These are phyloP conservation scores for Indicator indicator DNA, from an alignment of 2,113 vertebrate genomes.

Conservation along the genomic window DNA sequence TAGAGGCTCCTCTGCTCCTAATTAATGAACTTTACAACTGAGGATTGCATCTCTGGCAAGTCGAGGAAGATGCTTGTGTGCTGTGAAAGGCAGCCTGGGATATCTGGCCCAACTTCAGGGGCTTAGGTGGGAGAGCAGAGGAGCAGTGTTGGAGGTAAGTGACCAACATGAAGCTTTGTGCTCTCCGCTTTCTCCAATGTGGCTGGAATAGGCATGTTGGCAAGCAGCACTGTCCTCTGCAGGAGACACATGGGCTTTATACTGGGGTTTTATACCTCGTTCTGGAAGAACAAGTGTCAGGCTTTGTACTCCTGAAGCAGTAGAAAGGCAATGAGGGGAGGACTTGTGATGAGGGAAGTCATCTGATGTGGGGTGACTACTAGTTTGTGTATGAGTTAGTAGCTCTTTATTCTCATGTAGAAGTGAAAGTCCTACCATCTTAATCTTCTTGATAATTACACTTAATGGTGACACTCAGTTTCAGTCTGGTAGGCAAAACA, in stretches of 20 bases:
- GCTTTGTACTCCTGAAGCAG: fast-evolving
- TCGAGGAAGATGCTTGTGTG: neutral
- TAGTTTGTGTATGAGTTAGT: fast-evolving
- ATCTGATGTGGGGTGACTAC: neutral
- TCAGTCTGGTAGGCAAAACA: neutral
- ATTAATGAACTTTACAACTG: constrained; percentile 16
- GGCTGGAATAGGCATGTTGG: fast-evolving
- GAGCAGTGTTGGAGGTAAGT: fast-evolving
- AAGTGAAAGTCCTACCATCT: neutral
- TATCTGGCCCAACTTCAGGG: neutral
- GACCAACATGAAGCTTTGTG: fast-evolving
- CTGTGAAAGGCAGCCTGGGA: neutral
- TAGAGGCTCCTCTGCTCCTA: constrained; percentile 27
- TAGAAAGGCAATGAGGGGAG: neutral
- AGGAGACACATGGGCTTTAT: neutral
- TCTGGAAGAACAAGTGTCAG: neutral
- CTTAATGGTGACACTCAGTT: neutral
- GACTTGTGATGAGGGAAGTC: neutral
- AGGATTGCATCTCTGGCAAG: neutral
- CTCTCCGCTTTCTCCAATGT: fast-evolving
- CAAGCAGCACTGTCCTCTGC: too few relatives aligned
- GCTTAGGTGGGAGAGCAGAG: neutral
- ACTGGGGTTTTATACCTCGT: neutral
- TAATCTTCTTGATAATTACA: neutral
- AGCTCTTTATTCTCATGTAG: neutral